Base-by-base conservation (phyloP, 92 coral and sea anemone species). In the Actinostola sp. region DNA sequence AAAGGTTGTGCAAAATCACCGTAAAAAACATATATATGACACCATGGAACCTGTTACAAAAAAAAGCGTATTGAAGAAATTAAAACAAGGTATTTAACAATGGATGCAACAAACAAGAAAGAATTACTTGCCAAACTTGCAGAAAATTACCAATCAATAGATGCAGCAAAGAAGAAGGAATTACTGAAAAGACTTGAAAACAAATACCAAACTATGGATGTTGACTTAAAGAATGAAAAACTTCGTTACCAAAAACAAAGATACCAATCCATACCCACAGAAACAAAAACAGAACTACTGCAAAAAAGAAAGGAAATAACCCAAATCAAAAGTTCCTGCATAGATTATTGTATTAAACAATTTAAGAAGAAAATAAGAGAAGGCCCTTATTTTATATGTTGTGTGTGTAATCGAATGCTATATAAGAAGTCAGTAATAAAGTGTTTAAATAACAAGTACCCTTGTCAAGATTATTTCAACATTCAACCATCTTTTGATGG, bases 341-440 rank as follows among this genome's bases (percentile, higher is more conserved):
- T 83, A 31, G 68, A 83, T 38, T 19, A 53, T 77, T 76, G 72
- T 76, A 84, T 78, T 72, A 29, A 66, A 78, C 51, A 61, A 74
- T 77, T 84, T 84, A 50, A 60, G 45, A 66, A 66, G 45, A 84
- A 78, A 78, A 71, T 77, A 53, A 70, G 59, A 71, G 70, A 84
- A 29, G 84, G 84, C 7, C 84, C 89, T 70, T 78, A 77, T 70
- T 83, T 70, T 77, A 53, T 77, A 71, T 84, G 89, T 57, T 42
- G 85, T 38, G 76, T 84, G 65, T 84, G 84, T 34, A 65, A 84
- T 63, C 43, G 76, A 42, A 56, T 84, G 35, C 44, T 84, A 32
- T 84, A 84, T 46, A 71, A 66, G 54, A 78, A 78, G 61, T 78
- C 83, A 58, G 88, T 83, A 57, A 50, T 66, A 69, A 45, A 62